These are phyloP conservation scores for Oncopodura yosiiana DNA, from an alignment of 1,140 invertebrate genomes.

Conservation along the genomic window DNA sequence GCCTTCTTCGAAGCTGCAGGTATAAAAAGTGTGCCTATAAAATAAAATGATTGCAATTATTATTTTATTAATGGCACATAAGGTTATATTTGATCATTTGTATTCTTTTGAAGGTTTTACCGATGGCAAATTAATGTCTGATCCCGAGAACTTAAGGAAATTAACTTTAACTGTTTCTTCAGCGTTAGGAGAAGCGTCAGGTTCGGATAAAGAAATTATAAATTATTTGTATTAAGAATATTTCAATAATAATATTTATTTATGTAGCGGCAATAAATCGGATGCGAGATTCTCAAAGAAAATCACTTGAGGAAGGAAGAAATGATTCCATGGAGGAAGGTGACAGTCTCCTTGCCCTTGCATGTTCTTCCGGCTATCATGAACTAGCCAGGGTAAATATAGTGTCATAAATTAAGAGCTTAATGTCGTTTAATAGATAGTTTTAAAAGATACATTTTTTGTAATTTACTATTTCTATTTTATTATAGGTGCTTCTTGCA, in stretches of 20 bases:
- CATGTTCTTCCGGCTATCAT: slow-evolving; percentile 87
- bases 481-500: slow-evolving; percentile 70
- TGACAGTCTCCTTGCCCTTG: slow-evolving; percentile 79
- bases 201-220: too few relatives aligned
- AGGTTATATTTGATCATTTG: background rate
- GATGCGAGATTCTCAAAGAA: slow-evolving; percentile 60
- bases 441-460: too few relatives aligned
- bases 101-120: slow-evolving; percentile 26
- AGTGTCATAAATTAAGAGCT: too few relatives aligned
- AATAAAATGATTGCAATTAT: background rate
- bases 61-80: background rate
- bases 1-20: slow-evolving; percentile 80
- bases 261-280: slow-evolving; percentile 85
- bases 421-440: too few relatives aligned
- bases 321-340: slow-evolving; percentile 88
- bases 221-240: too few relatives aligned
- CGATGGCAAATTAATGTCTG: slow-evolving; percentile 65
- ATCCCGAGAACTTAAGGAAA: slow-evolving; percentile 69
- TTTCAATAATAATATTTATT: too few relatives aligned
- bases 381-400: slow-evolving; percentile 76
- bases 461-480: slow-evolving; percentile 5
- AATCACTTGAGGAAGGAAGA: slow-evolving; percentile 78
- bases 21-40: slow-evolving; percentile 40
- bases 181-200: slow-evolving; percentile 88
- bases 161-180: slow-evolving; percentile 81